phyloP scores from a whole-genome alignment of 2,888 invertebrate species.

The Vesta saturnalis region DNA sequence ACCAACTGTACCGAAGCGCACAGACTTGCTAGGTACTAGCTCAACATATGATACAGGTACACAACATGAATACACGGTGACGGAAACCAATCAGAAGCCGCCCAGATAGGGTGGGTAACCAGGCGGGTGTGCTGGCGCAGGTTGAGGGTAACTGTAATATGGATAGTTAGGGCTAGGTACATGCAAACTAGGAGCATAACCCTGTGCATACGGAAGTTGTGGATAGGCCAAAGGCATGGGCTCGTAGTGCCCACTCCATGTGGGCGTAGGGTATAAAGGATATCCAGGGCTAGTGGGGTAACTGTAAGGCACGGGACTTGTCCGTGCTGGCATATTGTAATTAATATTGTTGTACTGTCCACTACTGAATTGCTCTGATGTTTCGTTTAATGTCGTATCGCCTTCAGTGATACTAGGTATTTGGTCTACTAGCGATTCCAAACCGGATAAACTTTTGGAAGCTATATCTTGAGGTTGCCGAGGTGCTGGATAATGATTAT shows the following conservation, averaged over 20 bases:
- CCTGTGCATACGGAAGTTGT: slow-evolving; percentile 58
- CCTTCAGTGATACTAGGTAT: slow-evolving; percentile 88
- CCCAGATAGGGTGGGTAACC: slow-evolving; percentile 61
- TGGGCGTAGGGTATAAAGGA: slow-evolving; percentile 60
- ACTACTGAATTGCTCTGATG: slow-evolving; percentile 49
- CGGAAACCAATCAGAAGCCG: slow-evolving; percentile 63
- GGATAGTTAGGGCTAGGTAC: slow-evolving; percentile 78
- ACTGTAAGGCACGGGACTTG: slow-evolving; percentile 59
- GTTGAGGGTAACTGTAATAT: slow-evolving; percentile 63
- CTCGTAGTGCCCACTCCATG: slow-evolving; percentile 60
- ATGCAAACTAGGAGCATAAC: slow-evolving; percentile 68
- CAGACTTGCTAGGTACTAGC: slow-evolving; percentile 65
- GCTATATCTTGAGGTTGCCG: slow-evolving; percentile 76
- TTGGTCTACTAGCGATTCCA: slow-evolving; percentile 91
- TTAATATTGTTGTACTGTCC: slow-evolving; percentile 62
- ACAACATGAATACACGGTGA: slow-evolving; percentile 64
- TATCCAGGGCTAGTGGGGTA: slow-evolving; percentile 57
- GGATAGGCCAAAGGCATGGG: slow-evolving; percentile 62
- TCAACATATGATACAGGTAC: slow-evolving; percentile 65
- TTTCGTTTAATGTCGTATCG: slow-evolving; percentile 60
- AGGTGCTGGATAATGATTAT: slow-evolving; percentile 62
- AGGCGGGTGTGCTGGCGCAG: slow-evolving; percentile 60
- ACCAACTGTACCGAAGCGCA: slow-evolving; percentile 63
- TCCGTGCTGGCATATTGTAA: slow-evolving; percentile 61
- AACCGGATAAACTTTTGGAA: slow-evolving; percentile 85